Evolutionary conservation across 2,113 vertebrate genomes (phyloP), one percentile per base, ranked within the genome.

Genomic region (Vulpes ferrilata): DNA sequence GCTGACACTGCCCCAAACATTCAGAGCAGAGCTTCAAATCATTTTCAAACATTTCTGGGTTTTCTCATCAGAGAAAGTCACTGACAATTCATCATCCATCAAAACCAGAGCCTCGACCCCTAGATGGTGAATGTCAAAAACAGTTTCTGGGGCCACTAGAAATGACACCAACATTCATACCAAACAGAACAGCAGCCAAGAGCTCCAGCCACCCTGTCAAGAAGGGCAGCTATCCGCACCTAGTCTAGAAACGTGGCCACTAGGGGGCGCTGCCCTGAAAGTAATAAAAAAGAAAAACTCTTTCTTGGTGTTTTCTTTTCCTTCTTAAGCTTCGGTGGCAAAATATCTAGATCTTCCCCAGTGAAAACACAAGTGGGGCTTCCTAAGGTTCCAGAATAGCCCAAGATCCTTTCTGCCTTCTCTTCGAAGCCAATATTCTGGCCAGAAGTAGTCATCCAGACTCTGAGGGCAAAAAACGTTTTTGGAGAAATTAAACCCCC

Each of bases 271-370:
- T 84, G 83, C n/a, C 51, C 81, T 43, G 82, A 88, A 92, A 93
- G 88, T 64, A 81, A 89, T 74, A 80, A 67, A 83, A 95, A 73
- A 76, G 55, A 67, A 91, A 91, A 96, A 95, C 93, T 94, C 80
- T 96, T 94, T 90, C 64, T 96, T 83, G 25, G 67, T 92, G 84
- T 96, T 96, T 96, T 97, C 92, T 79, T 97, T 92, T 96, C 95
- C 94, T 94, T 95, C 96, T 93, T 94, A 55, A 92, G 78, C 79
- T 88, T 87, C 82, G 92, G 69, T 8, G 62, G 84, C 92, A 90
- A 94, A 90, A 90, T 67, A 83, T 7, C 65, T 43, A 92, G 86
- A 88, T 64, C 69, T 74, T 69, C 11, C 19, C 80, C 84, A 76
- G 74, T 17, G 78, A 94, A 96, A 97, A 91, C 74, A 59, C 38